phyloP scores from a whole-genome alignment of 2,113 vertebrate species.

The Ovis canadensis region DNA sequence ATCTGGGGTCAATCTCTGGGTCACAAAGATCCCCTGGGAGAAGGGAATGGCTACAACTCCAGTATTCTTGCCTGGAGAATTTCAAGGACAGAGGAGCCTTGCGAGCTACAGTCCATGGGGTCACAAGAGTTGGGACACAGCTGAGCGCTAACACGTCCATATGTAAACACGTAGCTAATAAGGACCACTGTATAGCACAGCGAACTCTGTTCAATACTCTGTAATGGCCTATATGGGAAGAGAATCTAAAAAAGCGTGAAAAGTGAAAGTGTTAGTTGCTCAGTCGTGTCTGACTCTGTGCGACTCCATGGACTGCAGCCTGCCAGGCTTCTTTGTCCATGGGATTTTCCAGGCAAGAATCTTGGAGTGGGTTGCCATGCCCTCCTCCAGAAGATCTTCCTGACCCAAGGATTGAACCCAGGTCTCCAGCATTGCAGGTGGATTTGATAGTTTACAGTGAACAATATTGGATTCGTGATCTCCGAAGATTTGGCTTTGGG shows the following conservation, averaged over 20 bases:
- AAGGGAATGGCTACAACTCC: neutral
- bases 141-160: neutral
- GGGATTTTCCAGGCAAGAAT: neutral
- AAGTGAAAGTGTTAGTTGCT: neutral
- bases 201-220: accelerated
- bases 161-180: accelerated
- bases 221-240: neutral
- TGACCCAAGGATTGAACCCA: neutral
- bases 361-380: neutral
- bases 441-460: neutral
- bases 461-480: neutral
- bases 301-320: neutral
- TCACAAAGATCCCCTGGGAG: neutral
- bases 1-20: neutral
- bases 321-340: neutral
- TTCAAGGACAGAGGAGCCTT: neutral
- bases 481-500: neutral
- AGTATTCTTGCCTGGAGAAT: neutral
- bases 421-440: neutral
- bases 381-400: neutral
- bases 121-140: neutral
- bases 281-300: neutral
- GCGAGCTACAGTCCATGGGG: neutral
- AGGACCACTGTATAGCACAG: neutral
- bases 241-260: neutral